These are phyloP conservation scores for Notoglanidium macrostoma DNA, from an alignment of 2,797 vertebrate species.

Conservation along the genomic window DNA sequence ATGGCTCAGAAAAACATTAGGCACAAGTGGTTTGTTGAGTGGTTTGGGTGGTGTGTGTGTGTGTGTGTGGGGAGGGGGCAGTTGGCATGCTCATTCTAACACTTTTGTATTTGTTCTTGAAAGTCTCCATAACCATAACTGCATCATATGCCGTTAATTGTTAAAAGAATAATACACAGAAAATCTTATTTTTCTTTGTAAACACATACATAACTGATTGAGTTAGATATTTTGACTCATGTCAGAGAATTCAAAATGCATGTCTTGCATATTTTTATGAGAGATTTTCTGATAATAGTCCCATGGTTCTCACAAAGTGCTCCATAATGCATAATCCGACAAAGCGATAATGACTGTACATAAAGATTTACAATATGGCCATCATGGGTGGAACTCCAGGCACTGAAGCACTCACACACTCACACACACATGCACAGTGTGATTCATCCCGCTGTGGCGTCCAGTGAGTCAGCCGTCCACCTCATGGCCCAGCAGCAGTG, in stretches of 20 bases:
- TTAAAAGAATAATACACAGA: not conserved
- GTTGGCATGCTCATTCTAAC: conserved; percentile 23
- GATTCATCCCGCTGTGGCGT: conserved; percentile 46
- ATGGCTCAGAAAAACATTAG: conserved; percentile 53
- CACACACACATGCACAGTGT: conserved; percentile 29
- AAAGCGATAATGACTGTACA: conserved; percentile 30
- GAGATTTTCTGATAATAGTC: not conserved
- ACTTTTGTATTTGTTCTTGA: conserved; percentile 29
- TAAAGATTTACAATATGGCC: conserved; percentile 49
- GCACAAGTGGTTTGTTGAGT: conserved; percentile 43
- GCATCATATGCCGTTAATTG: not conserved
- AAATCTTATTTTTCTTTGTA: not conserved
- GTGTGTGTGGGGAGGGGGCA: not conserved
- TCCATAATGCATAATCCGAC: conserved; percentile 19
- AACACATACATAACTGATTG: not conserved
- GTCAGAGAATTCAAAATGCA: not conserved
- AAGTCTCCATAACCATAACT: not conserved
- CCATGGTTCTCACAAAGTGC: not conserved
- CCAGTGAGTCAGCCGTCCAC: conserved; percentile 51
- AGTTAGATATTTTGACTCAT: not conserved
- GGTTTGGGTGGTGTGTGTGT: conserved; percentile 23
- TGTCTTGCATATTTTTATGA: not conserved
- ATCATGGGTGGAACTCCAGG: conserved; percentile 31
- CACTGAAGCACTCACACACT: conserved; percentile 31
- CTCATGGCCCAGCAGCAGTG: conserved; percentile 52